These are phyloP conservation scores for Pseudorasbora parva DNA, from an alignment of 2,113 vertebrate species.

Conservation along the genomic window DNA sequence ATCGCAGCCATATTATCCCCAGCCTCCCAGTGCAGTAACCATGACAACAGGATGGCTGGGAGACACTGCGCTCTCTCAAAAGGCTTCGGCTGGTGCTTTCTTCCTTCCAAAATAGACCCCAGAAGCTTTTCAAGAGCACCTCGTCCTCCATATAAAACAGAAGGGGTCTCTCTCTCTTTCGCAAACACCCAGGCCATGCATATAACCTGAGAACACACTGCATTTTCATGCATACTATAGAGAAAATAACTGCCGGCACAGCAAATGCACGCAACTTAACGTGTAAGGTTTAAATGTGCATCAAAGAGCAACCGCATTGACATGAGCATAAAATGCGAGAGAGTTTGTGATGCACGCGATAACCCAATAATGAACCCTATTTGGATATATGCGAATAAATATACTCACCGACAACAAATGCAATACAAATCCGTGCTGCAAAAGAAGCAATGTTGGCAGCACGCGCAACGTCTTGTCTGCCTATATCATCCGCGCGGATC, in stretches of 20 bases:
- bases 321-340: background rate
- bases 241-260: conserved; percentile 43
- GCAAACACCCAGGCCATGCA: background rate
- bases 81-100: conserved; percentile 79
- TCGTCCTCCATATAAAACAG: conserved; percentile 65
- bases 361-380: background rate
- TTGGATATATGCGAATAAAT: background rate
- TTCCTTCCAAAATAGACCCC: conserved; percentile 74
- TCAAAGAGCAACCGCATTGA: background rate
- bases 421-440: conserved; percentile 38
- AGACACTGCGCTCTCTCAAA: conserved; percentile 83
- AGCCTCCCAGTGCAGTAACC: conserved; percentile 94
- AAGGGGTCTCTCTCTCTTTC: conserved; percentile 57
- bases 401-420: conserved; percentile 19
- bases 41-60: conserved; percentile 98
- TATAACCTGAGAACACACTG: conserved; percentile 33
- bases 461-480: conserved; percentile 68
- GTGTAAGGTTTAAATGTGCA: background rate
- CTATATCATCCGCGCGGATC: conserved; percentile 79
- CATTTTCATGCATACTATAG: conserved; percentile 41
- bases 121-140: conserved; percentile 72
- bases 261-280: conserved; percentile 21
- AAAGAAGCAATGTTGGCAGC: conserved; percentile 60
- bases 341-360: background rate
- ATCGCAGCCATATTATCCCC: conserved; percentile 76